Evolutionary conservation across 2,888 invertebrate species (phyloP).

Genomic region (Caenorhabditis imperialis): DNA sequence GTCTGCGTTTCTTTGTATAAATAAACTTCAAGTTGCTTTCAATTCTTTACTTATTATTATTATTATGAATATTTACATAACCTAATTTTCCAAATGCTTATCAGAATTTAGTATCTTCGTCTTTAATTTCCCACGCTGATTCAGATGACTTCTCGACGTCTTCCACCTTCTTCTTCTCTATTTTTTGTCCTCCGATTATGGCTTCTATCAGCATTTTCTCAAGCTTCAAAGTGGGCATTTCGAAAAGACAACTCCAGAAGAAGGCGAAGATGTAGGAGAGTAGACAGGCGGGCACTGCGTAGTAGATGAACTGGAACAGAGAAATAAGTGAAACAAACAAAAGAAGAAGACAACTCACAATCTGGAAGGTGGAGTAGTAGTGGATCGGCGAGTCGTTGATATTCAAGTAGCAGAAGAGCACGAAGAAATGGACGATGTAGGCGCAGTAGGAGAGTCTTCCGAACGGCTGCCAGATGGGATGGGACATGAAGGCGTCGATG

Average conservation of each 20-base stretch:
- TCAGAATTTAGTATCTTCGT: no score
- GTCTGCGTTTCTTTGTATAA: no score
- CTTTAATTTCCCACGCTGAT: no score
- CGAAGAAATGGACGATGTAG: constrained; percentile 82
- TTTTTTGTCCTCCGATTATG: neutral
- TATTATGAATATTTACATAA: no score
- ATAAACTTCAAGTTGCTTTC: no score
- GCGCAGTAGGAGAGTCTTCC: constrained; percentile 93
- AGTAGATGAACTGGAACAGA: constrained; percentile 25
- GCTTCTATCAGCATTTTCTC: constrained; percentile 41
- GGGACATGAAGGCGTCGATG: constrained; percentile 83
- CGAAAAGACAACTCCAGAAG: constrained; percentile 59
- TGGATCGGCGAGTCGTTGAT: constrained; percentile 30
- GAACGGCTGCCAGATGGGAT: constrained; percentile 88
- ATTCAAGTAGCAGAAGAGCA: constrained; percentile 42
- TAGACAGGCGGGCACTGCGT: constrained; percentile 18
- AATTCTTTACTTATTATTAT: no score
- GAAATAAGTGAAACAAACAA: neutral
- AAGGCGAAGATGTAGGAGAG: constrained; percentile 49
- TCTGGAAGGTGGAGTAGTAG: constrained; percentile 38
- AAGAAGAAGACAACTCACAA: constrained; percentile 14
- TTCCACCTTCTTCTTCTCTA: neutral
- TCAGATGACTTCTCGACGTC: constrained; percentile 1
- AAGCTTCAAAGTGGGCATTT: constrained; percentile 52
- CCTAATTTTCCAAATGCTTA: no score